Evolutionary conservation across 2,113 vertebrate genomes (phyloP), one percentile per base, ranked within the genome.

Genomic region (Daubentonia madagascariensis): DNA sequence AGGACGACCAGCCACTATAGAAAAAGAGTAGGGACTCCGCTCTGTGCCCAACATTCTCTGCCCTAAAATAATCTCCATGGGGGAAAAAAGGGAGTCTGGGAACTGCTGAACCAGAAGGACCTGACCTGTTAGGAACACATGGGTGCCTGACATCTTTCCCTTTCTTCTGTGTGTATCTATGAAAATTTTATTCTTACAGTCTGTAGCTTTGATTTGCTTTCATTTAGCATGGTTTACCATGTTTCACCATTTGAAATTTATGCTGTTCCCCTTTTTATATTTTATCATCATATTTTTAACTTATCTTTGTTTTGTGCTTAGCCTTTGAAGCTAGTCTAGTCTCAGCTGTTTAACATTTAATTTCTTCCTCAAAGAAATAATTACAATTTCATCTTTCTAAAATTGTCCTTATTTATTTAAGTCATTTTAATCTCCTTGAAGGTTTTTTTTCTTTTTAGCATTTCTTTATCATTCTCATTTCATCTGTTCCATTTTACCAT

Each of bases 301-400:
- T 91, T 50, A 70, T 43, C 70, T 84, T 86, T 11, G 12, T 61
- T 80, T 85, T 37, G 35, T 87, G 57, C 48, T 80, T 80, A 57
- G 50, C 48, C 52, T 90, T 85, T 63, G 23, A 86, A 96, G 86
- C 7, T 28, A 87, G 37, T 75, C 63, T 87, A 28, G 59, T 85
- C 48, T 78, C 61, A 90, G 50, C 17, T 90, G 18, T 52, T 91
- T 40, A 91, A 78, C 48, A 79, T 17, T 91, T 91, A 16, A 17
- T n/a, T 85, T 70, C 37, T 86, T 81, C n/a, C 13, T 72, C 67
- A 59, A 94, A 85, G 13, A 63, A 52, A 90, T 67, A 89, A 93
- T 88, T 83, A 75, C 50, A 43, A 65, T 93, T 85, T 85, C 54
- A 28, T 81, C 48, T 94, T 85, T 76, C 50, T 96, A 40, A 78